Conservation (phyloP, 2,888 invertebrate genomes). For the Drosophila mayaguana region DNA sequence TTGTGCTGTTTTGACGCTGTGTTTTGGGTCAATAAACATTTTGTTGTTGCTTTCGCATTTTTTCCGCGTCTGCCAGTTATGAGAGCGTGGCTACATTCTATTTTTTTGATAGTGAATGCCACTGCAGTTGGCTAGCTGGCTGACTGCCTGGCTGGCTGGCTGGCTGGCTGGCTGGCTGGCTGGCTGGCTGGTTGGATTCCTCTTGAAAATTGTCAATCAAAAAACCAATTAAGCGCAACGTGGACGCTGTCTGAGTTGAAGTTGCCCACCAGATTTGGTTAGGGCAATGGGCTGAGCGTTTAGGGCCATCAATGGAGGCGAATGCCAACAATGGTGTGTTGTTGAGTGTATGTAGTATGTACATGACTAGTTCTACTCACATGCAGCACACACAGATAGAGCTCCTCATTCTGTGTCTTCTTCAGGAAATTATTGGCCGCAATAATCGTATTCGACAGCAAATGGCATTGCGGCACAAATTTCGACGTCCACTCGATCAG, state of each 20-base stretch:
- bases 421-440: slow-evolving; percentile 86
- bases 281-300: slow-evolving; percentile 46
- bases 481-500: slow-evolving; percentile 90
- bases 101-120: slow-evolving; percentile 9
- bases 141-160: slow-evolving; percentile 4
- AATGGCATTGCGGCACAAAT: slow-evolving; percentile 87
- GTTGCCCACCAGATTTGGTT: slow-evolving; percentile 40
- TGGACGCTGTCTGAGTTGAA: slow-evolving; percentile 45
- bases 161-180: slow-evolving; percentile 5
- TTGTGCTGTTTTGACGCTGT: slow-evolving; percentile 40
- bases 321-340: slow-evolving; percentile 23
- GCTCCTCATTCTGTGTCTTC: slow-evolving; percentile 84
- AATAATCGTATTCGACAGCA: slow-evolving; percentile 87
- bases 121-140: slow-evolving; percentile 8
- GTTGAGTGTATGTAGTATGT: not conserved
- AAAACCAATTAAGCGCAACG: slow-evolving; percentile 80
- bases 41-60: slow-evolving; percentile 38
- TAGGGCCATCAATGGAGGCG: slow-evolving; percentile 45
- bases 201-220: slow-evolving; percentile 83
- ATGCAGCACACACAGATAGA: slow-evolving; percentile 86
- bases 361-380: slow-evolving; percentile 80
- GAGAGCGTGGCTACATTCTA: slow-evolving; percentile 33
- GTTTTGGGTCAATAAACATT: slow-evolving; percentile 67
- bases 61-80: slow-evolving; percentile 62
- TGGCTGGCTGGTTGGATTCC: slow-evolving; percentile 27